Base-by-base conservation (phyloP, 1,140 invertebrate species). In the Drosophila biarmipes region DNA sequence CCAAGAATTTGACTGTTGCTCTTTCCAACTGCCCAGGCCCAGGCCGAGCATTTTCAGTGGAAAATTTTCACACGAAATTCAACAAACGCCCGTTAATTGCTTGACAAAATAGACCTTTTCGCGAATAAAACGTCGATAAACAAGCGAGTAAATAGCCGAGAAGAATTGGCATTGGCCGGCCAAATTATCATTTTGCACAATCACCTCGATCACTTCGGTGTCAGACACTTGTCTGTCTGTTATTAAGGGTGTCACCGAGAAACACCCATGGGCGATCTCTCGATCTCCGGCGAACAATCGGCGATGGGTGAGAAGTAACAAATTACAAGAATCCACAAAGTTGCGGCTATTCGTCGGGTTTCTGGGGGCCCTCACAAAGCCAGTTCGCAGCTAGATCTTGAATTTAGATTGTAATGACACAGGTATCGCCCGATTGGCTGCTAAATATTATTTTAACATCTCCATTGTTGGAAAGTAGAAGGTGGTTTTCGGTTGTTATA, bases 1-100 rank as follows among this genome's bases (percentile, higher is more conserved):
- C 67, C 59, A 85, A 78, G 69, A 86, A 86, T 87, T 86, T 87
- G 82, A 86, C 78, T 86, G 57, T 71, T 86, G 81, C 80, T 86
- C 81, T 87, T 79, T 84, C 15, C 15, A 11, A 12, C 34, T 31
- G n/a, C 7, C 38, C 21, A 21, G 6, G 34, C 42, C 14, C 15
- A 15, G n/a, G 1, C 1, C 46, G 17, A 54, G 51, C 62, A 29
- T 56, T 69, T 46, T 69, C 17, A 72, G 78, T 86, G 81, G 81
- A 86, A 86, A 81, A 74, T 87, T 86, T 86, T 81, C 78, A 87
- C 78, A 86, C 78, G 78, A 86, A 86, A 71, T 78, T 86, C 81
- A 71, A 69, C 82, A 73, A 78, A 78, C 56, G 48, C 43, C 29
- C 78, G 81, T 87, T 87, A 86, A 86, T 86, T 86, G 78, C 49